Percentiles rank a stretch among this genome's conserved stretches.
phyloP scores from a whole-genome alignment of 2,797 vertebrate species.

The Betta splendens region DNA sequence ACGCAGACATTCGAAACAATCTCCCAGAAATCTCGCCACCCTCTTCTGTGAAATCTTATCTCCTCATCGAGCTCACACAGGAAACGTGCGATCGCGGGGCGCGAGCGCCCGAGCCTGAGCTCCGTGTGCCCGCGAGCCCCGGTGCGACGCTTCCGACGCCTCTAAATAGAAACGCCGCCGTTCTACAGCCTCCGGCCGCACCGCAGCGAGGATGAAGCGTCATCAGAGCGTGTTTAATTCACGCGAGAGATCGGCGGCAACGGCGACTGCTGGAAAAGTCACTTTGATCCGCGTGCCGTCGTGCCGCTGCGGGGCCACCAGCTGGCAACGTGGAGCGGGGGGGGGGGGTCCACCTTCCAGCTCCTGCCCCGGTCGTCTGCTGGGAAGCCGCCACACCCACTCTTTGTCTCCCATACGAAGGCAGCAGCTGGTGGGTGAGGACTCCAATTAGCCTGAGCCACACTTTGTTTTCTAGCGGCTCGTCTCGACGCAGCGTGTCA shows the following conservation, averaged over 20 bases:
- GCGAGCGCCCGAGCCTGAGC: conserved; percentile 21
- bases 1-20: conserved; percentile 12
- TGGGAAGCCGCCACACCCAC: conserved; percentile 70
- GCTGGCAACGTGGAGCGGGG: conserved; percentile 63
- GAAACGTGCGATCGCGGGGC: conserved; percentile 51
- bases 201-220: conserved; percentile 70
- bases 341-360: conserved; percentile 59
- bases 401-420: conserved; percentile 71
- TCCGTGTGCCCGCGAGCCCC: conserved; percentile 60
- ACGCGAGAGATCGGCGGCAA: conserved; percentile 77
- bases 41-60: conserved; percentile 37
- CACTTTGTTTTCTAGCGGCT: conserved; percentile 19
- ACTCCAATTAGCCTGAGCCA: conserved; percentile 63
- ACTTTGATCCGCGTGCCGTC: conserved; percentile 76
- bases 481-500: conserved; percentile 17
- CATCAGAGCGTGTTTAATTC: conserved; percentile 74
- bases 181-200: conserved; percentile 54
- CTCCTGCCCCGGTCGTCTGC: conserved; percentile 54
- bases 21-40: conserved; percentile 20
- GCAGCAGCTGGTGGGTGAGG: conserved; percentile 75
- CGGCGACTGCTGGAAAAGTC: conserved; percentile 71
- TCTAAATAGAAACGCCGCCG: conserved; percentile 79
- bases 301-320: conserved; percentile 68
- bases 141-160: conserved; percentile 54
- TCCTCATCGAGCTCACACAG: conserved; percentile 48